A percentile compares a stretch with the other conserved stretches of the same genome.
phyloP scores from a whole-genome alignment of 2,113 vertebrate genomes.

The Epinephelus cyanopodus region DNA sequence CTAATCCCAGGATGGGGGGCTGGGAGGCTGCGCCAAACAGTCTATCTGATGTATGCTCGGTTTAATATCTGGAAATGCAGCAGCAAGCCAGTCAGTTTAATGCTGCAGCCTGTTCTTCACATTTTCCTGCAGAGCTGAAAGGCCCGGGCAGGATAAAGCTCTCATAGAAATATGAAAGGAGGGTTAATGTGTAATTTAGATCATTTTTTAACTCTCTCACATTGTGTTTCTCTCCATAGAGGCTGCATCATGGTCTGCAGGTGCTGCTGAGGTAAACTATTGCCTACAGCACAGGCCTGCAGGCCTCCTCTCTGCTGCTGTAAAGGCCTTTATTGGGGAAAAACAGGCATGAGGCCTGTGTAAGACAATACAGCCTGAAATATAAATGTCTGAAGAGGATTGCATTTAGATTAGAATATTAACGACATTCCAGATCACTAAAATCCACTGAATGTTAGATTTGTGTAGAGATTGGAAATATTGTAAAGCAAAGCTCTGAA shows the following conservation, averaged over 20 bases:
- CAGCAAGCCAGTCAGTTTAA: background rate
- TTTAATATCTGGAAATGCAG: slow-evolving; percentile 46
- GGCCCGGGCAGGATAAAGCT: background rate
- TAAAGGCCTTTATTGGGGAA: slow-evolving; percentile 13
- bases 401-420: background rate
- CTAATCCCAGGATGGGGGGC: slow-evolving; percentile 64
- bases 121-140: background rate
- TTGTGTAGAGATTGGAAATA: background rate
- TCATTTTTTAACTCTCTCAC: background rate
- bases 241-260: background rate
- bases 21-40: slow-evolving; percentile 33
- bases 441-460: background rate
- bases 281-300: slow-evolving; percentile 34
- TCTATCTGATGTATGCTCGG: slow-evolving; percentile 21
- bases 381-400: background rate
- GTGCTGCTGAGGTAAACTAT: slow-evolving; percentile 7
- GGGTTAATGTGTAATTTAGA: background rate
- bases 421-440: background rate
- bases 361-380: background rate
- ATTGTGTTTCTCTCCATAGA: background rate
- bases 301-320: slow-evolving; percentile 32
- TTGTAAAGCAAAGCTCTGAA: background rate
- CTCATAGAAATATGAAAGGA: background rate
- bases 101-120: background rate
- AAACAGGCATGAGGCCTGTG: background rate